Percentiles rank a stretch among this genome's conserved stretches.
Evolutionary conservation across 2,888 invertebrate species (phyloP).

Genomic region (Parapristionchus giblindavisi): DNA sequence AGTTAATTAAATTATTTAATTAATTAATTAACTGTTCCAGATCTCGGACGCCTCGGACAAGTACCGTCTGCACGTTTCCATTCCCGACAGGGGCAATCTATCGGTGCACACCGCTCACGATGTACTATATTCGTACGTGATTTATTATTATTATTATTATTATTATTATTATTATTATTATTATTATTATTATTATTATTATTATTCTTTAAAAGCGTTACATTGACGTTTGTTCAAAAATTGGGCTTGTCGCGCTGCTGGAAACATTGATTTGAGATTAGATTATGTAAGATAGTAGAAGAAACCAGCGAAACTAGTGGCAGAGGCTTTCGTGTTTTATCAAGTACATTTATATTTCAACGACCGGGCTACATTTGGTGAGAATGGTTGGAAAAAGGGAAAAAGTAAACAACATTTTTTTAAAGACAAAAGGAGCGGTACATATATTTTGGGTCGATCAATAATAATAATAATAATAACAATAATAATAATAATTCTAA

Average conservation of each 20-base stretch:
- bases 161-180: neutral
- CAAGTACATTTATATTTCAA: no score
- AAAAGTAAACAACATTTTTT: no score
- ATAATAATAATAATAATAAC: neutral
- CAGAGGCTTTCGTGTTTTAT: no score
- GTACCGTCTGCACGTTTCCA: slow-evolving; percentile 27
- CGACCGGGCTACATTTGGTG: no score
- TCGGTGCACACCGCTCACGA: slow-evolving; percentile 16
- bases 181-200: neutral
- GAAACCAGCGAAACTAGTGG: no score
- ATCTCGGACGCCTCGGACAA: slow-evolving; percentile 26
- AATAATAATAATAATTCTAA: neutral
- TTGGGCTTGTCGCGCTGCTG: no score
- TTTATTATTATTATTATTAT: neutral
- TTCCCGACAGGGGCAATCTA: slow-evolving; percentile 45
- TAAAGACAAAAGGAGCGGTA: neutral
- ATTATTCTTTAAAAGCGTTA: neutral
- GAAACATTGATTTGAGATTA: no score
- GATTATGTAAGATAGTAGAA: no score
- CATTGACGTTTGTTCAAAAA: no score
- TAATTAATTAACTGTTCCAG: slow-evolving; percentile 3
- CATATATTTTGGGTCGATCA: no score
- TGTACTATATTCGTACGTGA: slow-evolving; percentile 5
- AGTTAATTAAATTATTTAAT: neutral
- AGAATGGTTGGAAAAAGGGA: no score